These are phyloP conservation scores for Dromius quadrimaculatus DNA, from an alignment of 2,888 invertebrate species.

Conservation along the genomic window DNA sequence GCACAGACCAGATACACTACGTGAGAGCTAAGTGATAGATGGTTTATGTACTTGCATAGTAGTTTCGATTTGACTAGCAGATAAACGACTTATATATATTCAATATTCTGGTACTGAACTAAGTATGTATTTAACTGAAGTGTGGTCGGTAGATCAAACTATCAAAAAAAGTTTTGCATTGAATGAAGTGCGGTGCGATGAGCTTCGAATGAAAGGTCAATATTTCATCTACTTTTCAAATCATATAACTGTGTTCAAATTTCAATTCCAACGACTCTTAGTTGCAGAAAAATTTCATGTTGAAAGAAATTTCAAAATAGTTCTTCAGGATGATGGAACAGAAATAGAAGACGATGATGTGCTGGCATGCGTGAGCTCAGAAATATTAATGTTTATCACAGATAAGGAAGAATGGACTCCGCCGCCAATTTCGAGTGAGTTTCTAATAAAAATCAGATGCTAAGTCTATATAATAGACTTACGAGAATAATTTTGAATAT, in stretches of 20 bases:
- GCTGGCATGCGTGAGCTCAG: not conserved
- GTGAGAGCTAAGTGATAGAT: no score
- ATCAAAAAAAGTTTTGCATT: not conserved
- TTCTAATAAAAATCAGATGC: not conserved
- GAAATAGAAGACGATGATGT: not conserved
- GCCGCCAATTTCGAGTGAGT: not conserved
- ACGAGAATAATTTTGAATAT: not conserved
- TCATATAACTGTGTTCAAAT: no score
- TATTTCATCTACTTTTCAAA: not conserved
- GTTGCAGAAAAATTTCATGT: not conserved
- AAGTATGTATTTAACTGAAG: no score
- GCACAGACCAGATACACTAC: no score
- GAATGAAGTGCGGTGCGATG: not conserved
- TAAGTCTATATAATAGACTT: not conserved
- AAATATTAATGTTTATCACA: not conserved
- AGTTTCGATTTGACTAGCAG: no score
- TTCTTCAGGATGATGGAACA: not conserved
- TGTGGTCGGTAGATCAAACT: not conserved
- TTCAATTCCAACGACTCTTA: no score
- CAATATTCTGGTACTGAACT: no score
- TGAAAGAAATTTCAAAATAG: not conserved
- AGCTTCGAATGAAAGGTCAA: not conserved
- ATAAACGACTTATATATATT: no score
- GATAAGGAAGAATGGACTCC: not conserved
- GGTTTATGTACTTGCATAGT: no score